Evolutionary conservation across 2,888 invertebrate species (phyloP).

Genomic region (Cephonodes hylas): DNA sequence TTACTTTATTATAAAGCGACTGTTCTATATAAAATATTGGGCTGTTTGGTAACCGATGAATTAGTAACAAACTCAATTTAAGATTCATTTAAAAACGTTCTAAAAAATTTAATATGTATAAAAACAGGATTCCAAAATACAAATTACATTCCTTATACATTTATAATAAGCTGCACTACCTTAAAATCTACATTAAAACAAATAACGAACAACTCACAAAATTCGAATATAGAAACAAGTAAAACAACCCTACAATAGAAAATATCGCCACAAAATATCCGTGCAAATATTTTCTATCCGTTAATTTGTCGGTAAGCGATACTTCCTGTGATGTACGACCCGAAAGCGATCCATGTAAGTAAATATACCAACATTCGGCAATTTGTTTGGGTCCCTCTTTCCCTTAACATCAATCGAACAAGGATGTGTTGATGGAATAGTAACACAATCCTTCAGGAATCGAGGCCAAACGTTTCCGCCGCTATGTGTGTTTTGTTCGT

Average conservation of each 20-base stretch:
- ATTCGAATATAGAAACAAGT: neutral
- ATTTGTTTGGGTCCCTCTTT: conserved; percentile 54
- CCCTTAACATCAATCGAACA: conserved; percentile 50
- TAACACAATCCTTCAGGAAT: conserved; percentile 49
- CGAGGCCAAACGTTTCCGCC: conserved; percentile 37
- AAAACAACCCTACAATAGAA: conserved; percentile 16
- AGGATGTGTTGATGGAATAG: conserved; percentile 63
- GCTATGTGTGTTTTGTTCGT: conserved; percentile 16
- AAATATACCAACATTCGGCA: conserved; percentile 42
- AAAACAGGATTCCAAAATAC: no score
- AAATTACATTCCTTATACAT: no score
- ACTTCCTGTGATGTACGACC: conserved; percentile 46
- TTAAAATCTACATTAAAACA: no score
- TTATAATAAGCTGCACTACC: no score
- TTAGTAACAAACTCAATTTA: no score
- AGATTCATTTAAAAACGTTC: no score
- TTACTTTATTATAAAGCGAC: no score
- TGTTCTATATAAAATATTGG: no score
- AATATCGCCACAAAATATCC: conserved; percentile 18
- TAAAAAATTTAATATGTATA: no score
- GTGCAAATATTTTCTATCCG: conserved; percentile 48
- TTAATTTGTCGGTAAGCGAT: conserved; percentile 62
- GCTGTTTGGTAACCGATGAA: no score
- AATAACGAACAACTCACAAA: neutral
- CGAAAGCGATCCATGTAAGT: conserved; percentile 53